Percentiles rank a stretch among this genome's conserved stretches.
Conservation (phyloP, 2,113 vertebrate genomes). For the Microcebus ravelobensis region DNA sequence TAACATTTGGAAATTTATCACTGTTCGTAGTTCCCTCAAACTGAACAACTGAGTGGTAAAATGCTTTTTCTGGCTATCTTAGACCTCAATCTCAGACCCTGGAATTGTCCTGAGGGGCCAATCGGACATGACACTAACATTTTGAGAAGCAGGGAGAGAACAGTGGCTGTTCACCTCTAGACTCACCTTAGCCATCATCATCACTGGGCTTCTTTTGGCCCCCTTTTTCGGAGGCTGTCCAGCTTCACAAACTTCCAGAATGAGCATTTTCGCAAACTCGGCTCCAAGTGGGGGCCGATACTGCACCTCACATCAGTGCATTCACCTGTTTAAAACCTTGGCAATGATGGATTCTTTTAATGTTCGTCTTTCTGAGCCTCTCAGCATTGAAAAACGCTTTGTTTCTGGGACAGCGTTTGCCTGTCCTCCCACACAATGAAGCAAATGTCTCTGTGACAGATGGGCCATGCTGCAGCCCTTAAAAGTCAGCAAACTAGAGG, state of each 20-base stretch:
- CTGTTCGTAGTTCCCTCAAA: slow-evolving; percentile 18
- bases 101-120: neutral
- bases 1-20: slow-evolving; percentile 51
- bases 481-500: slow-evolving; percentile 31
- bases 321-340: neutral
- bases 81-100: neutral
- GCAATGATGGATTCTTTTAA: slow-evolving; percentile 37
- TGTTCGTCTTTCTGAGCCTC: neutral
- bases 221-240: neutral
- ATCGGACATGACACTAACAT: neutral
- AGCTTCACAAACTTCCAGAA: neutral
- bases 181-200: fast-evolving
- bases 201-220: neutral
- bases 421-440: slow-evolving; percentile 57
- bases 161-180: neutral
- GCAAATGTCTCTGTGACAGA: slow-evolving; percentile 58
- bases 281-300: neutral
- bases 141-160: neutral
- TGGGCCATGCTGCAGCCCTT: neutral
- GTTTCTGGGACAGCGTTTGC: slow-evolving; percentile 25
- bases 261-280: neutral
- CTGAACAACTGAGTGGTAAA: neutral
- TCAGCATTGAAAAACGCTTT: slow-evolving; percentile 50
- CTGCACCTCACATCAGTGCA: neutral
- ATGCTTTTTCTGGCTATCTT: neutral